A percentile compares a stretch with the other conserved stretches of the same genome.
These are phyloP conservation scores for Aratinga solstitialis DNA, from an alignment of 2,797 vertebrate species.

Conservation along the genomic window DNA sequence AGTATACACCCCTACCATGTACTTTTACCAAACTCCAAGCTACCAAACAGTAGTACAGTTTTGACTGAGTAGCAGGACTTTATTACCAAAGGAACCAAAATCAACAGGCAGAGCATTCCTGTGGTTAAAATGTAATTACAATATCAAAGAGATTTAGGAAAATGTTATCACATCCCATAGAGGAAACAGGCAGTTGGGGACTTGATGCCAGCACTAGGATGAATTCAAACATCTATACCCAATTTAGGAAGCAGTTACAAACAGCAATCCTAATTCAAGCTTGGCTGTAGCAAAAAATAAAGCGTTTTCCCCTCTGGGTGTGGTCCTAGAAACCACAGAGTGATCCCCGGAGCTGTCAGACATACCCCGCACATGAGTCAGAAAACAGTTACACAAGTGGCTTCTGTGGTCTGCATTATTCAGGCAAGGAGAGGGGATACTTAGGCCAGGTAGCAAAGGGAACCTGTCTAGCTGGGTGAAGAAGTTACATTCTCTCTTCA, in stretches of 20 bases:
- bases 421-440: neutral
- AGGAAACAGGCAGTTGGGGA: neutral
- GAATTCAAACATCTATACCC: constrained; percentile 6
- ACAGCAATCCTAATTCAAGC: constrained; percentile 25
- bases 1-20: neutral
- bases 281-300: neutral
- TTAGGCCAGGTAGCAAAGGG: neutral
- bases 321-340: constrained; percentile 38
- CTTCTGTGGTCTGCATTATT: neutral
- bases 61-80: neutral
- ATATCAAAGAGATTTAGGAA: neutral
- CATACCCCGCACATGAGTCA: constrained; percentile 57
- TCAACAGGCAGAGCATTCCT: neutral
- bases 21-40: neutral
- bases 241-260: neutral
- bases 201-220: neutral
- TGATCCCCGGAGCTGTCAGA: constrained; percentile 27
- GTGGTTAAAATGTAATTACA: neutral
- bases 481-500: neutral
- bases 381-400: constrained; percentile 25
- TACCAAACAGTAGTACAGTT: neutral
- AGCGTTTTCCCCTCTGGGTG: constrained; percentile 32
- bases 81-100: neutral
- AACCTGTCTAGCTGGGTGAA: neutral
- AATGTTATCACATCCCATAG: neutral